Conservation (phyloP, 1,140 invertebrate genomes). For the Telenomus remus region DNA sequence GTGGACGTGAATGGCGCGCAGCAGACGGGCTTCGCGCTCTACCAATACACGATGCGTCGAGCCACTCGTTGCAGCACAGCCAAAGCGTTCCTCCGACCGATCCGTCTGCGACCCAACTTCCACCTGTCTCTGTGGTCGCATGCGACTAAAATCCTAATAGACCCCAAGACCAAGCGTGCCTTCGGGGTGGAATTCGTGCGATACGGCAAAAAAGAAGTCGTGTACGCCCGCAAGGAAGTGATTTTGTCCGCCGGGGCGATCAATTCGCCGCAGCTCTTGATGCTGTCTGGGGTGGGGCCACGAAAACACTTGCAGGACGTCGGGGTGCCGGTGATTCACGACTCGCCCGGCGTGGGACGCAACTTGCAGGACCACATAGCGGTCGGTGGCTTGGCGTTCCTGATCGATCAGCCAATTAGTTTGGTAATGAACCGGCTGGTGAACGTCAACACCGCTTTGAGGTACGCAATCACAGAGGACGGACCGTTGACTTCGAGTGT, state of each 20-base stretch:
- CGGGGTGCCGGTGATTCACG: slow-evolving; percentile 81
- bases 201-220: slow-evolving; percentile 79
- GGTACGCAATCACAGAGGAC: slow-evolving; percentile 86
- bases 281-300: slow-evolving; percentile 90
- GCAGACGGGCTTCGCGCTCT: slow-evolving; percentile 88
- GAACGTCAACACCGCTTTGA: slow-evolving; percentile 84
- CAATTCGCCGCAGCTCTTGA: slow-evolving; percentile 86
- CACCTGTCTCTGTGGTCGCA: slow-evolving; percentile 85
- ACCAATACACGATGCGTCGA: slow-evolving; percentile 87
- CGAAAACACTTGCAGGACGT: slow-evolving; percentile 81
- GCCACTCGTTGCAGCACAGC: slow-evolving; percentile 85
- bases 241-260: slow-evolving; percentile 87
- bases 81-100: slow-evolving; percentile 87
- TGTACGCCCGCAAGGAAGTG: slow-evolving; percentile 85
- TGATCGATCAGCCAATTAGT: slow-evolving; percentile 86
- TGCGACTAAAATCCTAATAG: slow-evolving; percentile 85
- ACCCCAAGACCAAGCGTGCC: slow-evolving; percentile 81
- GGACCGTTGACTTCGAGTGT: slow-evolving; percentile 89
- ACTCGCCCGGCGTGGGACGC: slow-evolving; percentile 84
- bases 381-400: slow-evolving; percentile 85
- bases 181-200: slow-evolving; percentile 87
- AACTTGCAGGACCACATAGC: slow-evolving; percentile 92
- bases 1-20: slow-evolving; percentile 85
- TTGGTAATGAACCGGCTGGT: slow-evolving; percentile 85
- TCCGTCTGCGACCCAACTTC: slow-evolving; percentile 82